phyloP scores from a whole-genome alignment of 2,113 vertebrate species.

The Pollimyrus isidori region DNA sequence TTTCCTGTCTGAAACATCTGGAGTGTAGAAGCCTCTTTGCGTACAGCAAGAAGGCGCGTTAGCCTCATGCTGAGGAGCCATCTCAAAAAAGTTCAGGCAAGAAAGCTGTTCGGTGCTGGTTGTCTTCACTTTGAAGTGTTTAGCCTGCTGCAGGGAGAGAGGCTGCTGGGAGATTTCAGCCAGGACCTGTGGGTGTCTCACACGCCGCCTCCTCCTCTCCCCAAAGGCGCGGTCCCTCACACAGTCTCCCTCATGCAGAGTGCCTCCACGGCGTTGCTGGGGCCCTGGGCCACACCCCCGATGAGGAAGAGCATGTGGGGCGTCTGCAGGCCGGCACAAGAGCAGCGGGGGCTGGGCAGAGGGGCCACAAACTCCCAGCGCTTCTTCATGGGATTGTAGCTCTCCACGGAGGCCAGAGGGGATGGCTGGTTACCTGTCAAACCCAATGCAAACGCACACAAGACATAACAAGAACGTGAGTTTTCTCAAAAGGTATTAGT shows the following conservation, averaged over 20 bases:
- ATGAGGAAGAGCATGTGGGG: conserved; percentile 76
- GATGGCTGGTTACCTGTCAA: conserved; percentile 83
- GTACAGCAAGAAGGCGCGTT: neutral
- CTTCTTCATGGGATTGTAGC: conserved; percentile 74
- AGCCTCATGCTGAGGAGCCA: neutral
- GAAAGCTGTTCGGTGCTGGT: neutral
- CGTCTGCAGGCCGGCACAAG: conserved; percentile 72
- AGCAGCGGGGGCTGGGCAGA: conserved; percentile 86
- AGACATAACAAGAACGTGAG: neutral
- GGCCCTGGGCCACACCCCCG: conserved; percentile 87
- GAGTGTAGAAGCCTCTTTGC: conserved; percentile 10
- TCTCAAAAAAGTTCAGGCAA: neutral
- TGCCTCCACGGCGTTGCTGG: conserved; percentile 83
- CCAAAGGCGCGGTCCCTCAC: conserved; percentile 53
- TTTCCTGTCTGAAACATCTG: conserved; percentile 28
- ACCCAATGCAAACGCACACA: conserved; percentile 15
- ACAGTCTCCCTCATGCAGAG: conserved; percentile 75
- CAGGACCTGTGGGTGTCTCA: neutral
- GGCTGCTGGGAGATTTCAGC: conserved; percentile 19
- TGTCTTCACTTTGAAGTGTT: neutral
- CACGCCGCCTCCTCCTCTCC: neutral
- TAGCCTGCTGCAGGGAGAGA: conserved; percentile 21
- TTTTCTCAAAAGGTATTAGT: neutral
- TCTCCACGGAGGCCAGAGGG: conserved; percentile 80
- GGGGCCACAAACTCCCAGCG: conserved; percentile 80